Conservation (phyloP, 2,797 vertebrate genomes). For the Oreochromis grahami region DNA sequence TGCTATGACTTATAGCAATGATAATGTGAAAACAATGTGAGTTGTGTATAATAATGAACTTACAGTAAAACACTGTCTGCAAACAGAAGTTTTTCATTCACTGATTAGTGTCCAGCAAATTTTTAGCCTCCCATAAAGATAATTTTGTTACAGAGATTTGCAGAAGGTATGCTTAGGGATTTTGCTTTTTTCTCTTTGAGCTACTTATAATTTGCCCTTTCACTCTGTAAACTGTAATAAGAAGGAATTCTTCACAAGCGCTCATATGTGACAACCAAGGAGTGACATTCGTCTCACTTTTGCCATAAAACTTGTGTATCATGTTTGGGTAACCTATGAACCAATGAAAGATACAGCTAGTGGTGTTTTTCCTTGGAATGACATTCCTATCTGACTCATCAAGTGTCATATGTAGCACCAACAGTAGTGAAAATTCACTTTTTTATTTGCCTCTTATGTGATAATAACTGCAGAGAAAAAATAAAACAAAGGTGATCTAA, state of each 20-base stretch:
- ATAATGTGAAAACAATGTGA: neutral
- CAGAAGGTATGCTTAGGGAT: neutral
- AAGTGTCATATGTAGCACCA: neutral
- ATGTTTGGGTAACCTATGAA: neutral
- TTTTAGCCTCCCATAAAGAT: neutral
- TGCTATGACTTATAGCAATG: neutral
- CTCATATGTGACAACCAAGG: neutral
- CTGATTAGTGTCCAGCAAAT: neutral
- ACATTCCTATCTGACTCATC: neutral
- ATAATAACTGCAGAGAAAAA: neutral
- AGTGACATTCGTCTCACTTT: fast-evolving
- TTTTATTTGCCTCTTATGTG: neutral
- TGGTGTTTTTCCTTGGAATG: neutral
- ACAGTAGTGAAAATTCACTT: neutral
- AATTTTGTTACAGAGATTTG: neutral
- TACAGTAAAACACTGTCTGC: neutral
- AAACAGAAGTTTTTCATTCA: neutral
- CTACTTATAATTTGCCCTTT: neutral
- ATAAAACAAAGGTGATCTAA: neutral
- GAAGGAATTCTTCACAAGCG: neutral
- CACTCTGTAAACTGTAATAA: neutral
- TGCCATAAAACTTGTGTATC: neutral
- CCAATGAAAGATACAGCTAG: neutral
- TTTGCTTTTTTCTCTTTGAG: neutral
- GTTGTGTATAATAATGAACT: neutral